phyloP scores from a whole-genome alignment of 2,797 vertebrate species.

The Myotis myotis region DNA sequence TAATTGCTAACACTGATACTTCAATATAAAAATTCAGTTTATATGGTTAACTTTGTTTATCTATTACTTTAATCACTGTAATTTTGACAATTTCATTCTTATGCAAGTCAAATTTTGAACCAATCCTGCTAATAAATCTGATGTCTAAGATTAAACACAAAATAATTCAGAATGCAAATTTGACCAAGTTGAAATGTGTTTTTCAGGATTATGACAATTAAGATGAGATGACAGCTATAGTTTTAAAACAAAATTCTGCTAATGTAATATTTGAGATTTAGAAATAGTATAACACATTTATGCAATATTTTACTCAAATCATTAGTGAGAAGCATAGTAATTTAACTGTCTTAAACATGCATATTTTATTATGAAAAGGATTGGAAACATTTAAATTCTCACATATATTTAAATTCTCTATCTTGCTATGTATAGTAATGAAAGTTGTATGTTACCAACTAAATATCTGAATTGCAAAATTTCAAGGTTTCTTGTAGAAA shows the following conservation, averaged over 20 bases:
- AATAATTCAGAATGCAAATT: not conserved
- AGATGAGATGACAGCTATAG: not conserved
- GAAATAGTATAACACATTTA: not conserved
- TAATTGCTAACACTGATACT: not conserved
- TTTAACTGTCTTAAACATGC: not conserved
- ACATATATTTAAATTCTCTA: not conserved
- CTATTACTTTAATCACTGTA: not conserved
- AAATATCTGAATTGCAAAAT: not conserved
- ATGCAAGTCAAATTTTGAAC: not conserved
- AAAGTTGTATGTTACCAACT: not conserved
- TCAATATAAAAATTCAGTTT: not conserved
- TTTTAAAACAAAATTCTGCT: not conserved
- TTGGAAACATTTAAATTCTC: constrained; percentile 5
- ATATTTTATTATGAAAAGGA: not conserved
- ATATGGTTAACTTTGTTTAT: not conserved
- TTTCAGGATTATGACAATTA: not conserved
- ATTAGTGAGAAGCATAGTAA: not conserved
- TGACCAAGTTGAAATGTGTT: not conserved
- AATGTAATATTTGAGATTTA: not conserved
- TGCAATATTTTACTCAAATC: not conserved
- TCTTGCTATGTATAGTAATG: not conserved
- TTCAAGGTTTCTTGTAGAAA: not conserved
- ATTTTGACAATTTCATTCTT: not conserved
- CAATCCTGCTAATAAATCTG: not conserved
- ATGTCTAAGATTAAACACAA: constrained; percentile 8